phyloP scores from a whole-genome alignment of 2,888 invertebrate species.

The Andricus quercusramuli region DNA sequence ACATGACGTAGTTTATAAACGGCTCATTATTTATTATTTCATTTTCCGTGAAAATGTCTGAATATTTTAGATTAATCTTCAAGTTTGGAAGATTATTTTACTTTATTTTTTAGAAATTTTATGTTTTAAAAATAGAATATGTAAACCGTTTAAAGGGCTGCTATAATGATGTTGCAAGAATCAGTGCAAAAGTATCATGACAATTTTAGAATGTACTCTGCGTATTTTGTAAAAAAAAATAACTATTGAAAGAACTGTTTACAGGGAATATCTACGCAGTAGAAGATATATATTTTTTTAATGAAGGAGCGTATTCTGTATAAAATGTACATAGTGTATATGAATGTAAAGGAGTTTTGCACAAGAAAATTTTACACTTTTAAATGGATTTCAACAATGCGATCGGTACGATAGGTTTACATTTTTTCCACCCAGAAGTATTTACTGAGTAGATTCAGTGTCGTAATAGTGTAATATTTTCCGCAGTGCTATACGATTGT shows the following conservation, averaged over 20 bases:
- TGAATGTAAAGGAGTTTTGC: constrained; percentile 73
- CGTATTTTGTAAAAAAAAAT: constrained; percentile 39
- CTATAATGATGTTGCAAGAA: background rate
- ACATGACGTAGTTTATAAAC: too few species aligned
- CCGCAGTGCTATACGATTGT: constrained; percentile 28
- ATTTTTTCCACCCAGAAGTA: constrained; percentile 44
- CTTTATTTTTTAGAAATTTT: background rate
- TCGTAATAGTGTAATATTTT: constrained; percentile 33
- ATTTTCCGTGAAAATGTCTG: background rate
- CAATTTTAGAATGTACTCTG: background rate
- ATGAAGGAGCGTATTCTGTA: constrained; percentile 58
- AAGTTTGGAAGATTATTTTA: background rate
- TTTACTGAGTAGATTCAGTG: constrained; percentile 34
- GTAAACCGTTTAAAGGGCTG: background rate
- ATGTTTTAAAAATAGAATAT: too few species aligned
- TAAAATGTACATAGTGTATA: constrained; percentile 74
- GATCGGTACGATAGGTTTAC: constrained; percentile 48
- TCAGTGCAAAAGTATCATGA: constrained; percentile 21
- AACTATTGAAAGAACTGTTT: constrained; percentile 52
- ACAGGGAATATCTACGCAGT: constrained; percentile 58
- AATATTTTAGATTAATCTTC: background rate
- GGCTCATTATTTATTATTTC: too few species aligned
- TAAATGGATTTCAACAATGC: constrained; percentile 66
- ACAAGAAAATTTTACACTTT: constrained; percentile 74
- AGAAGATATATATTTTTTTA: constrained; percentile 72